Evolutionary conservation across 2,888 invertebrate species (phyloP).

Genomic region (Tinea pellionella): DNA sequence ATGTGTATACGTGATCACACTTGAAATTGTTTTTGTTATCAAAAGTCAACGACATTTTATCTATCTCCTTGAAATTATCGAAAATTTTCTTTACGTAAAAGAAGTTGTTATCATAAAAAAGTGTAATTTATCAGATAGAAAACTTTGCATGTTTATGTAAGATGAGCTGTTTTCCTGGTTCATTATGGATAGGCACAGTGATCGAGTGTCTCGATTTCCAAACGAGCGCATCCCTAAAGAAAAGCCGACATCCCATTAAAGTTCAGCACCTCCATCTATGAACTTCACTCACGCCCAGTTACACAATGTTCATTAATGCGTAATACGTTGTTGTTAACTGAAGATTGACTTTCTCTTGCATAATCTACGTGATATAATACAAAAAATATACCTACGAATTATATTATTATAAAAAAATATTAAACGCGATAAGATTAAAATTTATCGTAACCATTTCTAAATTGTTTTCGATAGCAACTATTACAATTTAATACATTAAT

Average conservation of each 20-base stretch:
- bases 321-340: not conserved
- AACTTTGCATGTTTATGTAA: not conserved
- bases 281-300: conserved; percentile 63
- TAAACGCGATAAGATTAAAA: not conserved
- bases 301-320: conserved; percentile 25
- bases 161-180: not conserved
- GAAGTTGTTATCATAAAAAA: not conserved
- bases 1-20: conserved; percentile 15
- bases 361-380: not conserved
- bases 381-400: not conserved
- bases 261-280: conserved; percentile 30
- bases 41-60: conserved; percentile 55
- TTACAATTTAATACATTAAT: too few species aligned
- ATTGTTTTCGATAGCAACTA: too few species aligned
- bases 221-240: not conserved
- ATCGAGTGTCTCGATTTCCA: not conserved
- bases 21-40: conserved; percentile 37
- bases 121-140: not conserved
- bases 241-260: not conserved
- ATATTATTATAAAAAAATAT: not conserved
- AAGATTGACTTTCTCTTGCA: conserved; percentile 5
- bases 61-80: conserved; percentile 56
- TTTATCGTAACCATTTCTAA: not conserved
- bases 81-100: conserved; percentile 22
- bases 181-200: not conserved